A percentile compares a stretch with the other conserved stretches of the same genome.
phyloP scores from a whole-genome alignment of 2,888 invertebrate species.

The Apeira syringaria region DNA sequence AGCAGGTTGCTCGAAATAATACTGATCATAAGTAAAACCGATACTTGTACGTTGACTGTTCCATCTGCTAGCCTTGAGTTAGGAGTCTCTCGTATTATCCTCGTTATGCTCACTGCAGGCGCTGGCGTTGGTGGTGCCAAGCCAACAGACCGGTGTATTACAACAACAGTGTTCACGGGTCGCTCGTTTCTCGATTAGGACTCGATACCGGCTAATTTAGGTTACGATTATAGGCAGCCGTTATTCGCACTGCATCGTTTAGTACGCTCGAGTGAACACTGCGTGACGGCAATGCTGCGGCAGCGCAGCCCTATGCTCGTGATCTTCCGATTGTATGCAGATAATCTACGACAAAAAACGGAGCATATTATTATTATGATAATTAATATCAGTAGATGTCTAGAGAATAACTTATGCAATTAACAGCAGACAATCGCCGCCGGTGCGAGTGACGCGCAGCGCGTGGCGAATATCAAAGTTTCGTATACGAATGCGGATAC shows the following conservation, averaged over 20 bases:
- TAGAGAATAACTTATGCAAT: slow-evolving; percentile 53
- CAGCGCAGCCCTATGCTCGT: slow-evolving; percentile 15
- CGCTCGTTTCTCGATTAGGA: slow-evolving; percentile 14
- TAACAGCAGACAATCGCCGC: slow-evolving; percentile 48
- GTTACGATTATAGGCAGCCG: slow-evolving; percentile 14
- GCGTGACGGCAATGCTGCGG: not conserved
- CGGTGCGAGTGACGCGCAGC: slow-evolving; percentile 33
- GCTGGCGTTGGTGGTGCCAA: not conserved
- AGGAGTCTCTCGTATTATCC: no score
- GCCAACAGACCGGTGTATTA: slow-evolving; percentile 4
- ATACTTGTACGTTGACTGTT: no score
- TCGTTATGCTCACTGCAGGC: not conserved
- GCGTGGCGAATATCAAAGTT: slow-evolving; percentile 51
- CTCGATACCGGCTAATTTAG: slow-evolving; percentile 20
- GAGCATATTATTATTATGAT: slow-evolving; percentile 18
- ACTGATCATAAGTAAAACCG: not conserved
- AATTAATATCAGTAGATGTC: slow-evolving; percentile 11
- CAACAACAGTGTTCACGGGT: slow-evolving; percentile 11
- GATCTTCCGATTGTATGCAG: slow-evolving; percentile 42
- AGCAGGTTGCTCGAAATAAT: slow-evolving; percentile 22
- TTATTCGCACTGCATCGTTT: slow-evolving; percentile 10
- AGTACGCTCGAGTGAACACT: slow-evolving; percentile 2
- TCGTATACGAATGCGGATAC: slow-evolving; percentile 43
- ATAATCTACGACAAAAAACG: slow-evolving; percentile 27
- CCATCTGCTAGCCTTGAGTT: no score